Percentiles rank a stretch among this genome's conserved stretches.
phyloP scores from a whole-genome alignment of 2,797 vertebrate genomes.

The Sternotherus odoratus region DNA sequence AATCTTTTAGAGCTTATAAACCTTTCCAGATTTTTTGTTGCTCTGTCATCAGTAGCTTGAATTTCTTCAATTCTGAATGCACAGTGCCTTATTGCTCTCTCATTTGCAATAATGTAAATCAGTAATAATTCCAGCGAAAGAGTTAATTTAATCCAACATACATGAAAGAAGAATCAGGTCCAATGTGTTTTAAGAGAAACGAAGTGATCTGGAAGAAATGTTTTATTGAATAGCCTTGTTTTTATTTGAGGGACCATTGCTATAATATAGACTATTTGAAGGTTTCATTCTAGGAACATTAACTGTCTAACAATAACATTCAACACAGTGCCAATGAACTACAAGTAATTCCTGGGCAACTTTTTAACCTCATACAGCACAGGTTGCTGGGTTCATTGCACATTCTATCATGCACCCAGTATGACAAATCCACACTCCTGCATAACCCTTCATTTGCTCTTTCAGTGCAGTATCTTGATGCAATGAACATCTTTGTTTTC shows the following conservation, averaged over 20 bases:
- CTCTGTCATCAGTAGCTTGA: neutral
- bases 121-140: neutral
- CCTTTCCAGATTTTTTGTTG: neutral
- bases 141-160: neutral
- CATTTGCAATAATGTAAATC: neutral
- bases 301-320: slow-evolving; percentile 20
- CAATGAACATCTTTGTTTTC: neutral
- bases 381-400: slow-evolving; percentile 31
- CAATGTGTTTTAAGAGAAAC: neutral
- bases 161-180: neutral
- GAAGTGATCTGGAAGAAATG: neutral
- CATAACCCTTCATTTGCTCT: slow-evolving; percentile 9
- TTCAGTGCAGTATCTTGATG: neutral
- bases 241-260: slow-evolving; percentile 8
- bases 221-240: neutral
- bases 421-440: neutral
- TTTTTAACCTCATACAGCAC: slow-evolving; percentile 61
- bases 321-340: slow-evolving; percentile 24
- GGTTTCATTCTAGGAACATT: slow-evolving; percentile 33
- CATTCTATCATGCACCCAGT: slow-evolving; percentile 24
- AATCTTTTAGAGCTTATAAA: neutral
- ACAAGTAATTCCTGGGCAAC: slow-evolving; percentile 36
- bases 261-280: neutral
- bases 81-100: rapidly evolving
- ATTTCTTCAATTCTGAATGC: neutral